Evolutionary conservation across 2,797 vertebrate genomes (phyloP).

Genomic region (Syngnathus rostellatus): DNA sequence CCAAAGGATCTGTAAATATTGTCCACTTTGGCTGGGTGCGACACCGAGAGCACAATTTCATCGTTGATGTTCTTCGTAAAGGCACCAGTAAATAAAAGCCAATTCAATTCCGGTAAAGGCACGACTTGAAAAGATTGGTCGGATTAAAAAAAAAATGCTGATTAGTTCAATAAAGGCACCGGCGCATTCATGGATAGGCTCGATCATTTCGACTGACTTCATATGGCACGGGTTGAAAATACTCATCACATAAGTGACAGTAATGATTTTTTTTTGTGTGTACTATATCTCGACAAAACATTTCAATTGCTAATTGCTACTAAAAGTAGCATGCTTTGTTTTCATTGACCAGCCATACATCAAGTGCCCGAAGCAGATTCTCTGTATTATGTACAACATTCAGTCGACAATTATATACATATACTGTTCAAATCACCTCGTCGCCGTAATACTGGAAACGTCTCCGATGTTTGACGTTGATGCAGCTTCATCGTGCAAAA

Average conservation of each 20-base stretch:
- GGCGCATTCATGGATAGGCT: neutral
- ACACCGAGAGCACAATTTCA: constrained; percentile 18
- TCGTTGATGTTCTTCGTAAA: neutral
- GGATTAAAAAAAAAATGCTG: neutral
- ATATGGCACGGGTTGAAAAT: neutral
- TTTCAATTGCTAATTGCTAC: neutral
- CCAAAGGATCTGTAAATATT: constrained; percentile 68
- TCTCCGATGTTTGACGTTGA: neutral
- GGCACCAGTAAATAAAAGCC: constrained; percentile 4
- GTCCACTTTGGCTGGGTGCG: constrained; percentile 65
- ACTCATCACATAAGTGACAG: neutral
- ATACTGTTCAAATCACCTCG: constrained; percentile 18
- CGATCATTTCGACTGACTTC: neutral
- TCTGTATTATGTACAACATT: constrained; percentile 26
- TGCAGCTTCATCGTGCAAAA: neutral
- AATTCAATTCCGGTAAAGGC: neutral
- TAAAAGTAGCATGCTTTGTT: neutral
- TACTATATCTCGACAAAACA: constrained; percentile 1
- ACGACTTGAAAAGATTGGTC: neutral
- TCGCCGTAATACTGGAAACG: constrained; percentile 36
- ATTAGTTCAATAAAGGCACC: constrained; percentile 5
- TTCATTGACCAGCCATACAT: neutral
- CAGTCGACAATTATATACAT: constrained; percentile 41
- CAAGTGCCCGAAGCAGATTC: constrained; percentile 6
- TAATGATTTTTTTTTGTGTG: neutral